Percentiles rank a stretch among this genome's conserved stretches.
Conservation (phyloP, 1,140 invertebrate species). For the Drosophila parvula region DNA sequence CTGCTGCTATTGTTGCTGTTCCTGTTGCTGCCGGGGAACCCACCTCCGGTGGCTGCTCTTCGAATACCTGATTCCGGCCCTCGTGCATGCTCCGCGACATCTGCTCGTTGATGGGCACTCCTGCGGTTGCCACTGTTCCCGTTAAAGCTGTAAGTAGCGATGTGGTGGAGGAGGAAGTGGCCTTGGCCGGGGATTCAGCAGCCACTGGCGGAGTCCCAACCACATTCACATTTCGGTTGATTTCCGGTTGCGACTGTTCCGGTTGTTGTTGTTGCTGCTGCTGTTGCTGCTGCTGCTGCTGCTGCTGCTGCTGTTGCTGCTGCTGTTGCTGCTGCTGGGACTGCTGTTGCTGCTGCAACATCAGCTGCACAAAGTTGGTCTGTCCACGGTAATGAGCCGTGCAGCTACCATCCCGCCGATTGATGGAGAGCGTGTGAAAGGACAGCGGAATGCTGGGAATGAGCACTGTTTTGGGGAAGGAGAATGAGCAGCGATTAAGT, state of each 20-base stretch:
- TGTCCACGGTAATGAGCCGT: constrained; percentile 91
- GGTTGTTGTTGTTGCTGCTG: not conserved
- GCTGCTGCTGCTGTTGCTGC: not conserved
- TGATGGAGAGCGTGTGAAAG: constrained; percentile 92
- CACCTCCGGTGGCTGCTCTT: constrained; percentile 55
- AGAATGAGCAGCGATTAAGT: not conserved
- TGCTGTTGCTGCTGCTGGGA: not conserved
- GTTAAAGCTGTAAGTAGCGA: constrained; percentile 19
- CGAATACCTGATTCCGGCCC: constrained; percentile 80
- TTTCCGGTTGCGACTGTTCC: constrained; percentile 54
- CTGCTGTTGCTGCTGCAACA: constrained; percentile 68
- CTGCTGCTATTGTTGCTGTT: constrained; percentile 4
- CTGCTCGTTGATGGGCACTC: constrained; percentile 76
- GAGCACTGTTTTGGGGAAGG: constrained; percentile 3
- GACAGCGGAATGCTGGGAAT: constrained; percentile 73
- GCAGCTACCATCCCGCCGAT: constrained; percentile 92
- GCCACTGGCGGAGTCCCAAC: constrained; percentile 32
- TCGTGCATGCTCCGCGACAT: constrained; percentile 84
- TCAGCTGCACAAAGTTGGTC: constrained; percentile 86
- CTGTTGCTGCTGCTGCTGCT: constrained; percentile 63
- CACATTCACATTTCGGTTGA: constrained; percentile 76
- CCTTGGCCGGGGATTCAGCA: constrained; percentile 19
- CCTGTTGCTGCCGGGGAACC: constrained; percentile 2
- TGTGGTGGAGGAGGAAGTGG: not conserved
- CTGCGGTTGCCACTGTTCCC: constrained; percentile 38